Percentiles rank a stretch among this genome's conserved stretches.
phyloP scores from a whole-genome alignment of 2,888 invertebrate genomes.

The Parnassius orleans region DNA sequence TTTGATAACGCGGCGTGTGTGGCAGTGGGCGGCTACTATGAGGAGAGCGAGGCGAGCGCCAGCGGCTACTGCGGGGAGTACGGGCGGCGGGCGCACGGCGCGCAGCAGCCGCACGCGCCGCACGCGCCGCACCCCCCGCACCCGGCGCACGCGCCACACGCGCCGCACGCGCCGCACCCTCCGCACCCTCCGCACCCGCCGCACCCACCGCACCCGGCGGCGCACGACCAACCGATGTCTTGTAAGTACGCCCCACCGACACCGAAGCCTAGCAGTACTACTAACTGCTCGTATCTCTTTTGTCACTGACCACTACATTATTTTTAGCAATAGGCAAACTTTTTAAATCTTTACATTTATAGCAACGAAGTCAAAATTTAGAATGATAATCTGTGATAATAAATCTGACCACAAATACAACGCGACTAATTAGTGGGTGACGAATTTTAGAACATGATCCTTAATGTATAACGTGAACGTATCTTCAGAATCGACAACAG shows the following conservation, averaged over 20 bases:
- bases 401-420: no score
- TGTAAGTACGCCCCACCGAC: constrained; percentile 55
- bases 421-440: no score
- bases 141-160: constrained; percentile 34
- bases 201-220: constrained; percentile 37
- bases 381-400: no score
- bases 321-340: no score
- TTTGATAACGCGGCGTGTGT: constrained; percentile 50
- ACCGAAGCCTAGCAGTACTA: constrained; percentile 8
- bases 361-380: no score
- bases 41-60: constrained; percentile 60
- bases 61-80: constrained; percentile 54
- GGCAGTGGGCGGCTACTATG: constrained; percentile 60
- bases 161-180: constrained; percentile 28
- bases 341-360: no score
- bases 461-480: no score
- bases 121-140: constrained; percentile 35
- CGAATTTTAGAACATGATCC: no score
- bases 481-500: not conserved
- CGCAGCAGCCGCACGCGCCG: constrained; percentile 36
- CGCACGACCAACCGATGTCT: constrained; percentile 59
- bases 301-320: no score
- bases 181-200: constrained; percentile 35
- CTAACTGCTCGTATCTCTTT: not conserved
- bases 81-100: constrained; percentile 39